Evolutionary conservation across 37 sponge, comb jelly and placozoan species (phyloP), one percentile per base, ranked within the genome.

Genomic region (Aphrocallistes beatrix): DNA sequence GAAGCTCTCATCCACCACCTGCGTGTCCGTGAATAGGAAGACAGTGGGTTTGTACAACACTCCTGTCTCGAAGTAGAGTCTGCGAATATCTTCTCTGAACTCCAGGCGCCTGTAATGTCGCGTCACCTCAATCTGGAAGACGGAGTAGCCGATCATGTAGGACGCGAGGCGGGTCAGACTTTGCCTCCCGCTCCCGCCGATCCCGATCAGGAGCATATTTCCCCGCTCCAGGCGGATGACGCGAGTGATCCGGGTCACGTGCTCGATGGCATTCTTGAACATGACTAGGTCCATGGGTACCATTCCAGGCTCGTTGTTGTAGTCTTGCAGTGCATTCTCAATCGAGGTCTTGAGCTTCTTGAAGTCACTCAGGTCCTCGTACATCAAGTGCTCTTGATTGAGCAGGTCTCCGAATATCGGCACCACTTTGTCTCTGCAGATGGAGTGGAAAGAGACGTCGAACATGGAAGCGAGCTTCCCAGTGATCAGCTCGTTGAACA

Each of bases 11-110:
- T 92, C 92, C 36, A 95, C 96, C 37, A 99, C 99, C 84, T 99
- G 99, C 0, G 96, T 95, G 87, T 99, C 99, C 23, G 88, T 92
- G 89, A 99, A 99, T 49, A 99, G 92, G 86, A 99, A 99, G 60
- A 95, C 90, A 6, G 96, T 95, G 0, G 99, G 99, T 50, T 94
- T 95, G 92, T 99, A 95, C 88, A 94, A 93, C 60, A 95, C 99
- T 39, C 96, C 99, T 37, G 99, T 94, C 87, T 91, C 90, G 85
- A 81, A 94, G 86, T 95, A 99, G 51, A 99, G 88, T 87, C 87
- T 91, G 34, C 93, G 86, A 38, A 95, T 85, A 47, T 95, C 97
- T 84, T 99, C 99, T 85, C 96, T 90, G 87, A 99, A 99, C 83
- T 99, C 99, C 84, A 89, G 89, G 45, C 89, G 86, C 81, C 92